Conservation (phyloP, 2,797 vertebrate genomes). For the Spheniscus humboldti region DNA sequence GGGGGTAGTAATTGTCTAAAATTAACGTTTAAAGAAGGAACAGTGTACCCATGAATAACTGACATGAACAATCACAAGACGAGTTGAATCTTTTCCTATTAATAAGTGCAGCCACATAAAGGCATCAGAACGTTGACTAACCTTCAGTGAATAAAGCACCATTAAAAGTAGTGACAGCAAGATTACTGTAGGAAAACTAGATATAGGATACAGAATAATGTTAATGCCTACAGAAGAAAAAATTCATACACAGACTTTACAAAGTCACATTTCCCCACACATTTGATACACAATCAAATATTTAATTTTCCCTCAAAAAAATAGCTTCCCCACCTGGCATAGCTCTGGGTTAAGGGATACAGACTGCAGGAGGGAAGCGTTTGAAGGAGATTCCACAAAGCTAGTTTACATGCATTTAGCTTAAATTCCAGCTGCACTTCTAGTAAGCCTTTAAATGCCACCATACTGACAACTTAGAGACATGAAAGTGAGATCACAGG, state of each 20-base stretch:
- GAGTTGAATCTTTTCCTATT: background rate
- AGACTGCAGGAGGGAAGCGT: background rate
- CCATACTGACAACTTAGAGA: background rate
- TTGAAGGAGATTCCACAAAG: background rate
- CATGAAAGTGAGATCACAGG: background rate
- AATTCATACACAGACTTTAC: background rate
- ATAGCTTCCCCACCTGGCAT: accelerated
- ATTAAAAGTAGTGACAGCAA: background rate
- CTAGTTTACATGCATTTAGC: background rate
- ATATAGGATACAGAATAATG: background rate
- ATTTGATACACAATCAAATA: background rate
- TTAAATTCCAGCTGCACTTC: background rate
- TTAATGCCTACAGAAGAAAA: background rate
- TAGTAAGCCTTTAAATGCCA: background rate
- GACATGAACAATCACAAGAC: background rate
- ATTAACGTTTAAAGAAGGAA: background rate
- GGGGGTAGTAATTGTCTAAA: background rate
- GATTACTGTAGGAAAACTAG: background rate
- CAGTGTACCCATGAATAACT: background rate
- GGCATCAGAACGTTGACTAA: background rate
- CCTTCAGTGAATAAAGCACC: background rate
- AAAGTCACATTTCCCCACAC: background rate
- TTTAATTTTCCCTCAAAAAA: background rate
- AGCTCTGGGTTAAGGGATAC: background rate
- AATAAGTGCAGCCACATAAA: background rate